phyloP scores from a whole-genome alignment of 2,888 invertebrate genomes.

The Ametastegia equiseti region DNA sequence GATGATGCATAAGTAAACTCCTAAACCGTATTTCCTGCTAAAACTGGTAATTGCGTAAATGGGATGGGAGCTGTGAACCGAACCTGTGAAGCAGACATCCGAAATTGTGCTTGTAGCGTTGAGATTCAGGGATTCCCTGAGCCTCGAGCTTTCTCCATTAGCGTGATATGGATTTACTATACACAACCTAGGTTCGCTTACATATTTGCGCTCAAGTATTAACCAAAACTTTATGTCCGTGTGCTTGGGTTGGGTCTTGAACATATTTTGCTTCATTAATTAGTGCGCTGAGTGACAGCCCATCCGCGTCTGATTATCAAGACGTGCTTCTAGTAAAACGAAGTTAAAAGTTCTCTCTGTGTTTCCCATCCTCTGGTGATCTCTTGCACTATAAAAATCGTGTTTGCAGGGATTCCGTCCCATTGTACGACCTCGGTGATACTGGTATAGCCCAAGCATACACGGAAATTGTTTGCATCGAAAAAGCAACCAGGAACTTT shows the following conservation, averaged over 20 bases:
- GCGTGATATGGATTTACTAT: slow-evolving; percentile 7
- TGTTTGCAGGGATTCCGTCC: too few species aligned
- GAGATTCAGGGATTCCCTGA: background rate
- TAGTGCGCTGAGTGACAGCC: slow-evolving; percentile 5
- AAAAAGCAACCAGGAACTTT: too few species aligned
- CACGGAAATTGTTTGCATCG: too few species aligned
- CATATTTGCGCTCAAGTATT: slow-evolving; percentile 24
- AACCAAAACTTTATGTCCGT: slow-evolving; percentile 11
- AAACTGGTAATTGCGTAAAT: background rate
- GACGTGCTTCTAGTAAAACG: background rate
- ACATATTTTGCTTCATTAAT: slow-evolving; percentile 24
- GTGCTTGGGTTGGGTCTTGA: slow-evolving; percentile 14
- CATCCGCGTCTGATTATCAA: slow-evolving; percentile 1
- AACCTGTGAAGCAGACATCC: background rate
- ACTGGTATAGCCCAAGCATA: too few species aligned
- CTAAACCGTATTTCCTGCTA: background rate
- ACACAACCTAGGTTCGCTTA: slow-evolving; percentile 19
- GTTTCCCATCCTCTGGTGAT: background rate
- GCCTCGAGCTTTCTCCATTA: slow-evolving; percentile 36
- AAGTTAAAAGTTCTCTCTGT: background rate
- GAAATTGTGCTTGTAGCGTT: slow-evolving; percentile 21
- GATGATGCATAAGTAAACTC: too few species aligned
- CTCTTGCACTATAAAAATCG: too few species aligned
- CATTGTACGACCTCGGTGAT: too few species aligned
- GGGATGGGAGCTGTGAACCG: background rate